phyloP scores from a whole-genome alignment of 2,888 invertebrate genomes.

The Drosophila histrio region DNA sequence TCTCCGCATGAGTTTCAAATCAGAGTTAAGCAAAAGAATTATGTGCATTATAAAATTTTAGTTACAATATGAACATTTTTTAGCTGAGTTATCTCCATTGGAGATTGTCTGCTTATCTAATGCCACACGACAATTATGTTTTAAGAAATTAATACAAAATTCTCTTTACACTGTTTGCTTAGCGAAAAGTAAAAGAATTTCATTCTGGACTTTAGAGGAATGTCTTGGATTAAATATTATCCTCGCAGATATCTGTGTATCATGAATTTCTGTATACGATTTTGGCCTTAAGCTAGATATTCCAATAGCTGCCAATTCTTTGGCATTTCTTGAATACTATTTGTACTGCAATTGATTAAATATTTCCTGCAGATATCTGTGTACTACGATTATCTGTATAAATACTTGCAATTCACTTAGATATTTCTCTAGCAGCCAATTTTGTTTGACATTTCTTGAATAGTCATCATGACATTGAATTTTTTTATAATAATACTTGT shows the following conservation, averaged over 20 bases:
- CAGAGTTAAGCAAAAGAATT: neutral
- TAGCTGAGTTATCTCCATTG: neutral
- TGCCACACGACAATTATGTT: neutral
- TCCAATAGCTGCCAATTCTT: neutral
- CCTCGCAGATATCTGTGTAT: neutral
- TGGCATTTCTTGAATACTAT: neutral
- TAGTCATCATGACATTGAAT: neutral
- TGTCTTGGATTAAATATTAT: neutral
- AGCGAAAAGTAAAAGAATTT: neutral
- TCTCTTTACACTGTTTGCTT: too few species aligned
- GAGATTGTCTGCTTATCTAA: neutral
- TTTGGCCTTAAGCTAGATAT: too few species aligned
- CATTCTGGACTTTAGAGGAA: neutral
- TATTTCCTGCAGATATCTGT: too few species aligned
- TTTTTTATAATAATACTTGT: neutral
- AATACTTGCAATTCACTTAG: too few species aligned
- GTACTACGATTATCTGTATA: too few species aligned
- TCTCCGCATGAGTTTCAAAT: constrained; percentile 10
- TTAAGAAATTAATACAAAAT: neutral
- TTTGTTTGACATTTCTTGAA: neutral
- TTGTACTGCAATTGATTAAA: too few species aligned
- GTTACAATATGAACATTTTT: neutral
- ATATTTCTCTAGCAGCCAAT: neutral
- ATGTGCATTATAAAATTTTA: neutral
- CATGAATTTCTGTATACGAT: too few species aligned